Base-by-base conservation (phyloP, 2,113 vertebrate genomes). In the Semicossyphus pulcher region DNA sequence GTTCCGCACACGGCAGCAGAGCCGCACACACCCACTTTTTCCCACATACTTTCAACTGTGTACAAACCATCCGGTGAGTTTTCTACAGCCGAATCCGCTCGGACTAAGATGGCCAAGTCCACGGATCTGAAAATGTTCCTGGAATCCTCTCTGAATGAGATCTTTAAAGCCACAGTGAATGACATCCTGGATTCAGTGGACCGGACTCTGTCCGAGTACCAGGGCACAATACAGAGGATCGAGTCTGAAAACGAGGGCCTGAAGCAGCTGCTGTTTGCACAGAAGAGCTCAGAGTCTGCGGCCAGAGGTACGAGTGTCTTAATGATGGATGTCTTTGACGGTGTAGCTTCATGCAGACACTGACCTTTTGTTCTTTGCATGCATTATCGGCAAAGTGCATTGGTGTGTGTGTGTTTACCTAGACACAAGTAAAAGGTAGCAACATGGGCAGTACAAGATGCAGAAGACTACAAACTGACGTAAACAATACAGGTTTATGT, bases 151-250 rank as follows among this genome's bases (percentile, higher is more conserved):
- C 62, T 94, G 5, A 93, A 92, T 52, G 85, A 91, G 76, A 93
- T 94, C 53, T 94, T 94, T 18, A 91, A 79, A 45, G 92, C 90
- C 45, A 93, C 92, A 2, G 93, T 94, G 36, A 87, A 72, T 56
- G 92, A 94, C 78, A 92, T 94, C 42, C 76, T 94, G 81, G 87
- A 92, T 32, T 93, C 92, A 1, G 92, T 94, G 36, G 93, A 93
- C 20, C 75, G 86, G 73, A 93, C 90, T 10, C 65, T 94, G 73
- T 84, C 80, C 9, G 92, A 92, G 69, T 93, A 92, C 37, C 89
- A 91, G 63, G 86, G 83, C 2, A 83, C 87, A 10, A 89, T 94
- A 9, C 88, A 78, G 21, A 84, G 84, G 72, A 89, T 93, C 12
- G 89, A 91, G 79, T 79, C 73, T 0, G 93, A 94, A 62, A 94